Conservation (phyloP, 1,140 invertebrate genomes). For the Aphaenogaster ashmeadi region DNA sequence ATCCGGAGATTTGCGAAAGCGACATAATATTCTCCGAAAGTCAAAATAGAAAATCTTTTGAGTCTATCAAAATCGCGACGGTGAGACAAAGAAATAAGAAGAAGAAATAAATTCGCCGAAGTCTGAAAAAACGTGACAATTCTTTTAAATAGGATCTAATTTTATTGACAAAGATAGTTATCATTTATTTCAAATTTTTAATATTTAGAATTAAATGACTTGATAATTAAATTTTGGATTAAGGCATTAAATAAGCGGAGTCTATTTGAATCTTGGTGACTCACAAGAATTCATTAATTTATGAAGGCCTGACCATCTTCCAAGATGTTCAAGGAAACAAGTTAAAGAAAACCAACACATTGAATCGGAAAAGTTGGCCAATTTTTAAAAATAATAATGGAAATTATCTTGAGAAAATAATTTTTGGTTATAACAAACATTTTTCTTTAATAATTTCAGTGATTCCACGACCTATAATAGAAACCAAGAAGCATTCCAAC, state of each 20-base stretch:
- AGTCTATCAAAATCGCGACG: background rate
- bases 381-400: background rate
- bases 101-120: background rate
- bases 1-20: background rate
- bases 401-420: slow-evolving; percentile 8
- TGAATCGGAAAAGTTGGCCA: background rate
- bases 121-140: background rate
- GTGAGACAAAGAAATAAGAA: no score
- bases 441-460: background rate
- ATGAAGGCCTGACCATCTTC: background rate
- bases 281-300: slow-evolving; percentile 1
- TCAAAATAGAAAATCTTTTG: background rate
- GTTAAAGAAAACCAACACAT: background rate
- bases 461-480: background rate
- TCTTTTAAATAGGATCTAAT: background rate
- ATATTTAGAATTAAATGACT: background rate
- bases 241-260: background rate
- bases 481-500: background rate
- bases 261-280: background rate
- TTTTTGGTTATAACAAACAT: background rate
- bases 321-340: background rate
- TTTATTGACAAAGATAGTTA: background rate
- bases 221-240: background rate
- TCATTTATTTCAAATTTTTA: background rate
- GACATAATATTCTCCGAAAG: background rate